A percentile compares a stretch with the other conserved stretches of the same genome.
Conservation (phyloP, 2,888 invertebrate genomes). For the Drosophila neotestacea region DNA sequence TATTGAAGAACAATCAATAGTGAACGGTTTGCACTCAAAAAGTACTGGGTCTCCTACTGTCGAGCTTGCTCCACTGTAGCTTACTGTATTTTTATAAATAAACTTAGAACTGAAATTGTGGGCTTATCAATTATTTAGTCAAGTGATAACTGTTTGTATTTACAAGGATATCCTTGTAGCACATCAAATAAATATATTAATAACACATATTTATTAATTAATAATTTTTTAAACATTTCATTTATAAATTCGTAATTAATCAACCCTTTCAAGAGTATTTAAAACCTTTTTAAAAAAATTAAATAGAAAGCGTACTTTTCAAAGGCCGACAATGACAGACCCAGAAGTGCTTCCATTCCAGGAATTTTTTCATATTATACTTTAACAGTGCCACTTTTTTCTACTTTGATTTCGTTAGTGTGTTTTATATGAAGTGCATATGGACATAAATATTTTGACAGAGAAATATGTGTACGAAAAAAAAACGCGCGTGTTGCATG, state of each 20-base stretch:
- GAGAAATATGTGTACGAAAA: constrained; percentile 1
- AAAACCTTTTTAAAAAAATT: background rate
- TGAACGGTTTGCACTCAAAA: too few species aligned
- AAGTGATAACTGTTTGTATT: too few species aligned
- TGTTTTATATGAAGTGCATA: constrained; percentile 21
- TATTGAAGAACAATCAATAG: too few species aligned
- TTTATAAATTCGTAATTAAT: background rate
- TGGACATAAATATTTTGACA: constrained; percentile 20
- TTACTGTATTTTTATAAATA: too few species aligned
- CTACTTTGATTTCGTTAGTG: constrained; percentile 24
- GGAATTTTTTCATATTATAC: constrained; percentile 15
- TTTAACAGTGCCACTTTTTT: constrained; percentile 17
- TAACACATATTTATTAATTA: background rate
- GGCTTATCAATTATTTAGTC: too few species aligned
- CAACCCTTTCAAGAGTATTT: background rate
- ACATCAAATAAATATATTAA: too few species aligned
- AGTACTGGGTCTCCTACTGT: too few species aligned
- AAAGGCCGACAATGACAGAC: constrained; percentile 12
- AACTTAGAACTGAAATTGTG: too few species aligned
- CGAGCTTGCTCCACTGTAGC: too few species aligned
- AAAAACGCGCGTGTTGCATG: constrained; percentile 69
- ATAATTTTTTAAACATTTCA: background rate
- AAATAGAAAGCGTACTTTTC: background rate
- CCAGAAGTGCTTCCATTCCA: constrained; percentile 24
- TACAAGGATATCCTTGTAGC: too few species aligned